These are phyloP conservation scores for Sepioteuthis lessoniana DNA, from an alignment of 2,888 invertebrate species.

Conservation along the genomic window DNA sequence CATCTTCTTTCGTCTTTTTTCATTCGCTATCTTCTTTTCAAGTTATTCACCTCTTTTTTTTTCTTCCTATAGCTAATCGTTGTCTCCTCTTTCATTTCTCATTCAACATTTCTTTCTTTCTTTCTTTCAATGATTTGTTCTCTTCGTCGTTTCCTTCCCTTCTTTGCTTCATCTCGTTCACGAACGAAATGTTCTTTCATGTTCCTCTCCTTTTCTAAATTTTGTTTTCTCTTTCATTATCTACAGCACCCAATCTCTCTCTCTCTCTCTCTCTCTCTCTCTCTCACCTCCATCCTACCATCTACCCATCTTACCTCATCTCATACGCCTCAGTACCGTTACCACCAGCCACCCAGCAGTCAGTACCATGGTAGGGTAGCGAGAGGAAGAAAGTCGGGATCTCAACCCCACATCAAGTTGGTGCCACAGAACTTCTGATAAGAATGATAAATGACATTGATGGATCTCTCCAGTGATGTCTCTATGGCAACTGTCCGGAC, in stretches of 20 bases:
- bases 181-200: slow-evolving; percentile 52
- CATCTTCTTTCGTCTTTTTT: slow-evolving; percentile 70
- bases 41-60: slow-evolving; percentile 50
- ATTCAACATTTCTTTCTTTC: background rate
- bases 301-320: background rate
- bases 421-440: slow-evolving; percentile 50
- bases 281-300: background rate
- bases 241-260: slow-evolving; percentile 63
- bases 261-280: slow-evolving; percentile 52
- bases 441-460: slow-evolving; percentile 67
- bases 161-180: background rate
- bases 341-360: background rate
- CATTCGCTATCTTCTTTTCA: background rate
- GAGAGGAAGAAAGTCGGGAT: slow-evolving; percentile 42
- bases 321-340: background rate
- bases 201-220: slow-evolving; percentile 47
- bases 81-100: background rate
- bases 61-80: background rate
- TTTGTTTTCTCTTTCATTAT: background rate
- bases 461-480: slow-evolving; percentile 65
- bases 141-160: background rate
- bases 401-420: slow-evolving; percentile 48
- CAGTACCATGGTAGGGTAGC: slow-evolving; percentile 37
- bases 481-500: slow-evolving; percentile 68
- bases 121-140: background rate